These are phyloP conservation scores for Prorops nasuta DNA, from an alignment of 1,140 invertebrate genomes.

Conservation along the genomic window DNA sequence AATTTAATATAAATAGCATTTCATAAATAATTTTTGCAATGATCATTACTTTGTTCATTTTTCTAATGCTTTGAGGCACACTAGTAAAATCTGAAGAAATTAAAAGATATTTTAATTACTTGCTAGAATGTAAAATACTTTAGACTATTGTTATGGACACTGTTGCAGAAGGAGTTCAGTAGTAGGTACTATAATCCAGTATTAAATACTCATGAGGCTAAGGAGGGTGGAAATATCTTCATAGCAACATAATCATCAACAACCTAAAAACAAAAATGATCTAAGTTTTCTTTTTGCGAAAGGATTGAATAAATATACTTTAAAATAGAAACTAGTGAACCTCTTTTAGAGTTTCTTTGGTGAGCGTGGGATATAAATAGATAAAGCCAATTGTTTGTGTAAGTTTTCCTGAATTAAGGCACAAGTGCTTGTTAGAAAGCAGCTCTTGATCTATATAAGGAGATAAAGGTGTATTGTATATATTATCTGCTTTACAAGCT, in stretches of 20 bases:
- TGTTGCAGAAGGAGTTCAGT: slow-evolving; percentile 14
- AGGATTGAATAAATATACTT: not conserved
- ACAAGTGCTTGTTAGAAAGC: slow-evolving; percentile 75
- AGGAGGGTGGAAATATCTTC: slow-evolving; percentile 70
- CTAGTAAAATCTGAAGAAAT: no score
- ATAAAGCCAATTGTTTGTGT: slow-evolving; percentile 58
- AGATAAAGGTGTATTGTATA: slow-evolving; percentile 82
- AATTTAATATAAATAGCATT: no score
- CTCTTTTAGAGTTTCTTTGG: slow-evolving; percentile 62
- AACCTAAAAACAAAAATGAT: slow-evolving; percentile 57
- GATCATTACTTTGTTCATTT: no score
- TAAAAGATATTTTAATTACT: no score
- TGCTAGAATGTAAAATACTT: slow-evolving; percentile 19
- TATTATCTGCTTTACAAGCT: slow-evolving; percentile 71
- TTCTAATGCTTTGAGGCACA: no score
- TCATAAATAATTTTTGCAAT: no score
- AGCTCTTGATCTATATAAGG: slow-evolving; percentile 82
- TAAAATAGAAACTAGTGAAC: slow-evolving; percentile 34
- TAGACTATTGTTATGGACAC: no score
- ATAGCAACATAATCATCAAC: slow-evolving; percentile 69
- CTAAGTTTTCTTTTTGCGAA: slow-evolving; percentile 7
- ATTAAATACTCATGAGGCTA: slow-evolving; percentile 51
- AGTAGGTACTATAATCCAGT: slow-evolving; percentile 13
- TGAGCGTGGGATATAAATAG: slow-evolving; percentile 62
- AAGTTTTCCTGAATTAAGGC: slow-evolving; percentile 72